Percentiles rank a stretch among this genome's conserved stretches.
These are phyloP conservation scores for Phyllostomus discolor DNA, from an alignment of 2,113 vertebrate species.

Conservation along the genomic window DNA sequence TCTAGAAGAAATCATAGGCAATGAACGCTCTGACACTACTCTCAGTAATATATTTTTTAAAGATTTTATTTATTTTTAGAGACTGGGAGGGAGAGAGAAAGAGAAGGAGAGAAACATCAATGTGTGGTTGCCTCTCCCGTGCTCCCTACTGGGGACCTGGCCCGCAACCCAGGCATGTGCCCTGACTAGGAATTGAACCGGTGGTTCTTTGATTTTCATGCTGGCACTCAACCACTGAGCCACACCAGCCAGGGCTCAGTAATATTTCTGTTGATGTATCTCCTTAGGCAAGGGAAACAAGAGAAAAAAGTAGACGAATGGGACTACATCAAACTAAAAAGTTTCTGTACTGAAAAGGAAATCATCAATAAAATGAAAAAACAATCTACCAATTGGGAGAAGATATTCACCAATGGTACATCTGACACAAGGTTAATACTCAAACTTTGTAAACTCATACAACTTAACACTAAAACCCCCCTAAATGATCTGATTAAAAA, in stretches of 20 bases:
- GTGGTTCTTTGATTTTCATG: too few species aligned
- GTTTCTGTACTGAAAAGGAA: neutral
- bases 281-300: neutral
- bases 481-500: neutral
- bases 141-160: too few species aligned
- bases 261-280: neutral
- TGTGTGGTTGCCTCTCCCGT: too few species aligned
- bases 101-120: too few species aligned
- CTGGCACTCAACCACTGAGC: too few species aligned
- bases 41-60: neutral
- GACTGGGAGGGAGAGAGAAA: too few species aligned
- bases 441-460: neutral
- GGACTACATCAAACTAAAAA: neutral
- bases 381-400: neutral
- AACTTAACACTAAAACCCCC: neutral
- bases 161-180: too few species aligned
- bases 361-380: neutral
- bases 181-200: too few species aligned
- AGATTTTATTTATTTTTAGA: too few species aligned
- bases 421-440: neutral
- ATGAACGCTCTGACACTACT: neutral
- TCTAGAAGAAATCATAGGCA: neutral
- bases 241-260: neutral
- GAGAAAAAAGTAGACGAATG: neutral
- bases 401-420: neutral